These are phyloP conservation scores for Eupithecia exiguata DNA, from an alignment of 2,888 invertebrate species.

Conservation along the genomic window DNA sequence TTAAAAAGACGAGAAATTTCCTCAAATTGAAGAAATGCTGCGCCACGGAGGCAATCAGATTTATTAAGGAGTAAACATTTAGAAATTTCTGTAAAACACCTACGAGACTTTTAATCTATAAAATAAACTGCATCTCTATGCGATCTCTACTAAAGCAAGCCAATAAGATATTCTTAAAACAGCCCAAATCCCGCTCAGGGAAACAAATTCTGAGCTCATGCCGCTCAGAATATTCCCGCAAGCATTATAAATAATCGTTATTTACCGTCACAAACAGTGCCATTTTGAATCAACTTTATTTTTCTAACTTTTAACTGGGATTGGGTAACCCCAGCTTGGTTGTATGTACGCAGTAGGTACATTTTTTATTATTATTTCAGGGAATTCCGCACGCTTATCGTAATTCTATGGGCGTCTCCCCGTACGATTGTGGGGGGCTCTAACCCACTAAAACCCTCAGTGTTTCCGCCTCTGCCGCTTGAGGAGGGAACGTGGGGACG, in stretches of 20 bases:
- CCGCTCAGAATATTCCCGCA: conserved; percentile 61
- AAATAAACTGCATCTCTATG: background rate
- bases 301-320: conserved; percentile 39
- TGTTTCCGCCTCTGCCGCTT: no score
- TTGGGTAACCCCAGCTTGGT: conserved; percentile 29
- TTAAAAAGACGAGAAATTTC: no score
- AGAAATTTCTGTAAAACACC: background rate
- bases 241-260: conserved; percentile 69
- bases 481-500: no score
- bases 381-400: no score
- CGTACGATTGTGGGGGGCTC: no score
- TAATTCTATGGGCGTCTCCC: no score
- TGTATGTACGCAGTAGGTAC: conserved; percentile 10
- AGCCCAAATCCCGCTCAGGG: background rate
- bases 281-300: conserved; percentile 42
- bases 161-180: background rate
- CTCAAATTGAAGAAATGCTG: no score
- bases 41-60: background rate
- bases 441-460: no score
- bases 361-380: no score
- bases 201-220: conserved; percentile 62
- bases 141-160: background rate
- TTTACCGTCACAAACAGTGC: conserved; percentile 62
- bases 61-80: background rate
- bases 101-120: background rate